Evolutionary conservation across 2,113 vertebrate genomes (phyloP).

Genomic region (Anarhynchus alexandrinus): DNA sequence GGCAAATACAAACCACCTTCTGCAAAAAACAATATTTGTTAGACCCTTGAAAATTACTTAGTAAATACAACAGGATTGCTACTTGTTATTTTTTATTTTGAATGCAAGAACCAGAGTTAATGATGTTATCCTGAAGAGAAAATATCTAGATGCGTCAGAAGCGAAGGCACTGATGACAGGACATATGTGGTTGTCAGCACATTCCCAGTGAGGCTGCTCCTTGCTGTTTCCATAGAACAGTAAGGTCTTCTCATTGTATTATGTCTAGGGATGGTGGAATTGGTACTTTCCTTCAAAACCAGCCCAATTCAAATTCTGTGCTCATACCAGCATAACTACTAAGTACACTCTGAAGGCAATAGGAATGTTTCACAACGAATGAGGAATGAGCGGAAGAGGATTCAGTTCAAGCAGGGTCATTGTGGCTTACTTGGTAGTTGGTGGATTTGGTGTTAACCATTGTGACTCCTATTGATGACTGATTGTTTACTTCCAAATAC

Average conservation of each 20-base stretch:
- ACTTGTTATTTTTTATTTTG: not conserved
- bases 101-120: not conserved
- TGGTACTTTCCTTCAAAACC: not conserved
- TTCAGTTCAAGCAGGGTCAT: not conserved
- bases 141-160: not conserved
- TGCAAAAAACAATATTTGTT: not conserved
- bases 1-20: not conserved
- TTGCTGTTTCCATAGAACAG: not conserved
- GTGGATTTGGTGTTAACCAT: not conserved
- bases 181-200: rapidly evolving
- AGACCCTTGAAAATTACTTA: not conserved
- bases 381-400: not conserved
- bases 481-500: not conserved
- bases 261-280: not conserved
- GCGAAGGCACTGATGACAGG: not conserved
- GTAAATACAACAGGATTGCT: not conserved
- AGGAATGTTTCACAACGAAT: not conserved
- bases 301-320: not conserved
- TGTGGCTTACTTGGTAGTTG: not conserved
- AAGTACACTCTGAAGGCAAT: not conserved
- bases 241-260: not conserved
- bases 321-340: not conserved
- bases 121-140: not conserved
- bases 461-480: rapidly evolving
- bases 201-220: not conserved